phyloP scores from a whole-genome alignment of 2,797 vertebrate species.

The Enteromius fasciolatus region DNA sequence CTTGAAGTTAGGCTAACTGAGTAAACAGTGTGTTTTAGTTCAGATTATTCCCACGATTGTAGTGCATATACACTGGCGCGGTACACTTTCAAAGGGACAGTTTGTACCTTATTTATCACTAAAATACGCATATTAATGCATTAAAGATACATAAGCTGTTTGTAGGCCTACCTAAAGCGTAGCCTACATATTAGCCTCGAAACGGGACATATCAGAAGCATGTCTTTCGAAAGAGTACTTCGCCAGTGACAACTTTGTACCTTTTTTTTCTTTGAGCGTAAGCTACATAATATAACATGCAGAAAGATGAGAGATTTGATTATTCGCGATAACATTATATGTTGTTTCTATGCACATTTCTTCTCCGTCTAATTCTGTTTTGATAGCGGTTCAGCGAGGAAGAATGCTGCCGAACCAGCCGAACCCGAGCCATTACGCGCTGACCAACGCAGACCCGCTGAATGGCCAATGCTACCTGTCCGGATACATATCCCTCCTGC shows the following conservation, averaged over 20 bases:
- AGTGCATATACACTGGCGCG: background rate
- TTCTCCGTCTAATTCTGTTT: constrained; percentile 74
- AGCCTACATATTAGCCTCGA: background rate
- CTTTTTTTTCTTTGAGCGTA: background rate
- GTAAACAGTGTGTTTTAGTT: background rate
- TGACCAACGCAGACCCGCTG: constrained; percentile 92
- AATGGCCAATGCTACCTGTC: constrained; percentile 96
- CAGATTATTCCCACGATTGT: background rate
- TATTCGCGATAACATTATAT: background rate
- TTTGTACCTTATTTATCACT: background rate
- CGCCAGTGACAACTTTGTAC: background rate
- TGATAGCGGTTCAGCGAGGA: constrained; percentile 92
- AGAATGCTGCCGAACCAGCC: constrained; percentile 90
- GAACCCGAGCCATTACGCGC: constrained; percentile 91
- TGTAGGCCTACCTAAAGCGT: background rate
- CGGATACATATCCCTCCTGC: constrained; percentile 95
- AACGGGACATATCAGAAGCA: background rate
- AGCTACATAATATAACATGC: background rate
- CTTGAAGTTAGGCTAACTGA: background rate
- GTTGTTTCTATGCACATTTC: constrained; percentile 41
- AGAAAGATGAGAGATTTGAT: background rate
- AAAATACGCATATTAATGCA: background rate
- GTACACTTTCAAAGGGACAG: background rate
- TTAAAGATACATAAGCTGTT: background rate
- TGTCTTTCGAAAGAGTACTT: background rate